Evolutionary conservation across 2,113 vertebrate genomes (phyloP).

Genomic region (Myotis brandtii): DNA sequence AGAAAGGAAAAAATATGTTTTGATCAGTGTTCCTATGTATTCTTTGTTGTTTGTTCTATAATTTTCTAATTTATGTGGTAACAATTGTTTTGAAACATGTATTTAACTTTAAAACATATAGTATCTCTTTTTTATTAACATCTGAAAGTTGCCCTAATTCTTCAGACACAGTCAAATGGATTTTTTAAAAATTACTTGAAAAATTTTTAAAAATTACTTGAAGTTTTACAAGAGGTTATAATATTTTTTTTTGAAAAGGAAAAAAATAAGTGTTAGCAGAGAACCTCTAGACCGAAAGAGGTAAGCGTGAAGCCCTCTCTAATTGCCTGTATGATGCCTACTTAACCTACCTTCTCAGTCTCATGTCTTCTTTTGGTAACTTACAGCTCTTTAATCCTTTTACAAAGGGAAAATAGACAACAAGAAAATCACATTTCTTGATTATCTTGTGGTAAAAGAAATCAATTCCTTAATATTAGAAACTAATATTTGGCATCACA

Average conservation of each 20-base stretch:
- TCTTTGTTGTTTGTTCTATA: not conserved
- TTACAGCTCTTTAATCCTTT: not conserved
- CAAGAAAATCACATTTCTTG: not conserved
- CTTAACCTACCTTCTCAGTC: not conserved
- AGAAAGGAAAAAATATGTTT: conserved; percentile 47
- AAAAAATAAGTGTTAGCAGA: not conserved
- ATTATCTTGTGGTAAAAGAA: not conserved
- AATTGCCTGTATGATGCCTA: rapidly evolving
- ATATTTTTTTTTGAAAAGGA: not conserved
- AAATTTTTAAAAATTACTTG: not conserved
- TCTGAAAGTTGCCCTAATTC: not conserved
- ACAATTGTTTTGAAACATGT: not conserved
- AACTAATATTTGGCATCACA: not conserved
- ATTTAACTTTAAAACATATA: not conserved
- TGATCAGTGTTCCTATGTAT: not conserved
- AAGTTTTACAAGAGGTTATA: conserved; percentile 5
- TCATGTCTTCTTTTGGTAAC: not conserved
- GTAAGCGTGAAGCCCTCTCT: not conserved
- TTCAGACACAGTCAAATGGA: not conserved
- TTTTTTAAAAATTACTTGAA: not conserved
- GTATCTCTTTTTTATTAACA: not conserved
- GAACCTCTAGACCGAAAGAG: not conserved
- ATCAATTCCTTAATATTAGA: not conserved
- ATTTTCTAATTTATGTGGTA: not conserved
- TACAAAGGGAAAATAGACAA: not conserved